Conservation (phyloP, 2,888 invertebrate species). For the Cheilosia scutellata region DNA sequence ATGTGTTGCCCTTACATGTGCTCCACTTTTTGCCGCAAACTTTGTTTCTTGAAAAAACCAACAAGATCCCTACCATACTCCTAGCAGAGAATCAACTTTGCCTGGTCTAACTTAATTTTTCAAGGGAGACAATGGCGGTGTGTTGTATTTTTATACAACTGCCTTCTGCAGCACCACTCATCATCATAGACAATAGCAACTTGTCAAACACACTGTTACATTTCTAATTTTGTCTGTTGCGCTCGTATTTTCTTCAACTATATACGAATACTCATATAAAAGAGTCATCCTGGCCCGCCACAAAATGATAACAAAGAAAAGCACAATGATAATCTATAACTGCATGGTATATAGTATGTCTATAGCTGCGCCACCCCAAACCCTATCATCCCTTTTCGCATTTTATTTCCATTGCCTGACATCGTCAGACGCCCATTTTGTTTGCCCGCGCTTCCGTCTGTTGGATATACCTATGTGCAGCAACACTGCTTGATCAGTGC, state of each 20-base stretch:
- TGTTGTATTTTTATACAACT: too few species aligned
- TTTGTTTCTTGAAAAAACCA: too few species aligned
- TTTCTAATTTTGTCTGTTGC: conserved; percentile 20
- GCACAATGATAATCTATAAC: conserved; percentile 21
- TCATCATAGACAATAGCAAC: background rate
- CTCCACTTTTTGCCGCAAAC: too few species aligned
- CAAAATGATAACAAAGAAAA: conserved; percentile 30
- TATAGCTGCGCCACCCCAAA: conserved; percentile 8
- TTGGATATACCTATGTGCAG: background rate
- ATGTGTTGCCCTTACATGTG: too few species aligned
- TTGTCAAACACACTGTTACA: conserved; percentile 9
- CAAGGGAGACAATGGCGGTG: too few species aligned
- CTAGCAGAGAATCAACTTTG: too few species aligned
- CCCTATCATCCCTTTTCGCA: conserved; percentile 3
- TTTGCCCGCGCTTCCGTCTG: conserved; percentile 54
- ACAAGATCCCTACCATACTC: too few species aligned
- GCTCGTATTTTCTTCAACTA: background rate
- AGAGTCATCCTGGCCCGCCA: conserved; percentile 18
- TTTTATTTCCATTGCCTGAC: conserved; percentile 44
- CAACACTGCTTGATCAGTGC: background rate
- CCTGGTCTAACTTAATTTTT: too few species aligned
- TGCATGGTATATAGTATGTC: conserved; percentile 4
- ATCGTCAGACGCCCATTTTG: conserved; percentile 58
- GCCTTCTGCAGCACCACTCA: too few species aligned
- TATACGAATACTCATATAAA: too few species aligned